phyloP scores from a whole-genome alignment of 2,888 invertebrate genomes.

The Hydrotaea cyrtoneurina region DNA sequence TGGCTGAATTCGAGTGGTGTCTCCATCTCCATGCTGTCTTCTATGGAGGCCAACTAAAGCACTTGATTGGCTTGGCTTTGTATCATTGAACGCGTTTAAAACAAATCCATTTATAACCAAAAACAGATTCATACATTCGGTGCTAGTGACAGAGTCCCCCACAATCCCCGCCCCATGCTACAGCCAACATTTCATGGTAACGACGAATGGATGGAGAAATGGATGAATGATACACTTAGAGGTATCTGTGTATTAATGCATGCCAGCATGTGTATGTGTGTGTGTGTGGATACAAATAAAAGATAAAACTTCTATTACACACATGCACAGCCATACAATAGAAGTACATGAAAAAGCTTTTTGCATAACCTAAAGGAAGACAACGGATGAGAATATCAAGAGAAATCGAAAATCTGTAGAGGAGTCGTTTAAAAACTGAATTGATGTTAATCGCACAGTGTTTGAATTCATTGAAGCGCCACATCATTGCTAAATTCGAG shows the following conservation, averaged over 20 bases:
- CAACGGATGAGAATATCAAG: neutral
- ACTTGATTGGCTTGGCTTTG: constrained; percentile 51
- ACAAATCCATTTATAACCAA: constrained; percentile 39
- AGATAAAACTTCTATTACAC: neutral
- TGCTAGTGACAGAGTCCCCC: neutral
- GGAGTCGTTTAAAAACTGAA: constrained; percentile 1
- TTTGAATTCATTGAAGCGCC: constrained; percentile 12
- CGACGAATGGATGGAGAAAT: constrained; percentile 13
- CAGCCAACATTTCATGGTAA: neutral
- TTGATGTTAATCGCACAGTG: neutral
- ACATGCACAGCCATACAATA: neutral
- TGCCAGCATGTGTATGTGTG: neutral
- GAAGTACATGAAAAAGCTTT: constrained; percentile 61
- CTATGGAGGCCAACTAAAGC: constrained; percentile 30
- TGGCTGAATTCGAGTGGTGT: constrained; percentile 1
- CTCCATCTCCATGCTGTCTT: neutral
- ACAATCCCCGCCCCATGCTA: neutral
- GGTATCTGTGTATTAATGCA: constrained; percentile 15
- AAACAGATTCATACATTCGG: constrained; percentile 11
- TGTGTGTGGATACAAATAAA: neutral
- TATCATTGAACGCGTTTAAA: constrained; percentile 47
- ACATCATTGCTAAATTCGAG: neutral
- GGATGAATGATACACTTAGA: constrained; percentile 29
- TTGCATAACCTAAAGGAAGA: constrained; percentile 48
- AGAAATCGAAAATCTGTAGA: neutral